Base-by-base conservation (phyloP, 64 coral and sea anemone species). In the Stichodactyla helianthus region DNA sequence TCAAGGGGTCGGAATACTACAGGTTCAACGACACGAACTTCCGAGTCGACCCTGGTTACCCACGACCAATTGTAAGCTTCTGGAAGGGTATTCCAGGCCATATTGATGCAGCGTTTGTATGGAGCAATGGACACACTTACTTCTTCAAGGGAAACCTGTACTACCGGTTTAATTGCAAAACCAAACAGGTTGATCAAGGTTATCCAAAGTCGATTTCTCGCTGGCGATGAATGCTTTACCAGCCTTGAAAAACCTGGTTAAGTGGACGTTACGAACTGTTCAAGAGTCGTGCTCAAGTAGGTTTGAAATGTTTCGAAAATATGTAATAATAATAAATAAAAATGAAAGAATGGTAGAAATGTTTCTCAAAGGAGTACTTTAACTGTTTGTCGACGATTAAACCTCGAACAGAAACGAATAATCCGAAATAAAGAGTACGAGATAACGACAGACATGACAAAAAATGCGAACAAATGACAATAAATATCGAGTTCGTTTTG, bases 11-110 rank as follows among this genome's bases (percentile, higher is more conserved):
- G 6, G 0, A 79, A n/a, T 98, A 98, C 60, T 98, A 89, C 55
- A 85, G 89, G 52, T 98, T 94, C 83, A 98, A 98, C 53, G 95
- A 98, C 71, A 85, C 83, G 6, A 89, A 87, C 31, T 63, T 63
- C 5, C 44, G 44, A 15, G 80, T 94, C 31, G 92, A 98, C 70
- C 58, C 19, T 22, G 95, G 89, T 53, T 98, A 92, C 57, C 95
- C 95, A 20, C 82, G 80, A 64, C 27, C 63, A 11, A 94, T 98
- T 54, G 53, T 79, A 4, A 55, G 67, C 27, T 92, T 92, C 50
- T 98, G 95, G 95, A 91, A 85, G 17, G 95, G 95, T 52, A 70
- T 98, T 2, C 95, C 95, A 6, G n/a, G 88, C 82, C 68, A 88
- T 55, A 87, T 94, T 84, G 95, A 98, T 77, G 83, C 93, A 1